Conservation (phyloP, 2,113 vertebrate genomes). For the Speoplatyrhinus poulsoni region DNA sequence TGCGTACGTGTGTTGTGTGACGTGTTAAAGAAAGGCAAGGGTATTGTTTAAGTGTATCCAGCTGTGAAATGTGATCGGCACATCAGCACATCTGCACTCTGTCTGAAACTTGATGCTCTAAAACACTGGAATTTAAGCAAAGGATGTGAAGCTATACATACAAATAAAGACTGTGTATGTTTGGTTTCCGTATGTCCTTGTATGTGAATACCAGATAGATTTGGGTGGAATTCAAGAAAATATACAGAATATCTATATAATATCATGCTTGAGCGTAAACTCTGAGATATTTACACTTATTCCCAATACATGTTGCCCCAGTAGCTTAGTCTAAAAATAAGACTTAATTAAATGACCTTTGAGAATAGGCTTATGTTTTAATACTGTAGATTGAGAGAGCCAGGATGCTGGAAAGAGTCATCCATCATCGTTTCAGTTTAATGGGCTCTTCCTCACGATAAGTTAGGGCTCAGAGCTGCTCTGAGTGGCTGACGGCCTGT, state of each 20-base stretch:
- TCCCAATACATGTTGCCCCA: background rate
- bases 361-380: background rate
- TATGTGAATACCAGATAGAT: too few species aligned
- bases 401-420: slow-evolving; percentile 36
- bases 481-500: slow-evolving; percentile 5
- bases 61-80: slow-evolving; percentile 66
- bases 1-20: background rate
- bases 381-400: slow-evolving; percentile 20
- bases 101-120: slow-evolving; percentile 52
- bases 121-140: slow-evolving; percentile 29
- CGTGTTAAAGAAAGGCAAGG: slow-evolving; percentile 27
- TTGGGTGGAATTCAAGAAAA: background rate
- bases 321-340: background rate
- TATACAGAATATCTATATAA: background rate
- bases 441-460: slow-evolving; percentile 29
- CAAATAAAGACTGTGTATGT: slow-evolving; percentile 52
- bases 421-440: slow-evolving; percentile 42
- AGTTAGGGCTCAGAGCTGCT: slow-evolving; percentile 21
- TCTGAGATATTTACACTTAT: background rate
- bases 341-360: background rate
- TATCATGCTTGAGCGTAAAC: too few species aligned
- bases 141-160: slow-evolving; percentile 61
- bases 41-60: slow-evolving; percentile 57
- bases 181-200: background rate
- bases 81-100: slow-evolving; percentile 68